Evolutionary conservation across 2,797 vertebrate species (phyloP).

Genomic region (Geotrypetes seraphini): DNA sequence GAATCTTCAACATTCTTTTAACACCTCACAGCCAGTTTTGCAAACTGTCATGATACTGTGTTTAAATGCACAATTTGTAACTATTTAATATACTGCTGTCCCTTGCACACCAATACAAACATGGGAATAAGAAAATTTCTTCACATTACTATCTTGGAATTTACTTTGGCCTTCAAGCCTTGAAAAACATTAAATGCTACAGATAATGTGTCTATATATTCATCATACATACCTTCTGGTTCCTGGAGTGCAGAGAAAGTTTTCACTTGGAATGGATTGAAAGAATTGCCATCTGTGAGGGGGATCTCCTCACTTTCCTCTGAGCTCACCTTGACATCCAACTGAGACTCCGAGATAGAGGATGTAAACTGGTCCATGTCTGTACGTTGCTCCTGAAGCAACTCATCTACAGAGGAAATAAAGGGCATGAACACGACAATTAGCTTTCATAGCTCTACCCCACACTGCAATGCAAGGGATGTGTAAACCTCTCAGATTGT

Average conservation of each 20-base stretch:
- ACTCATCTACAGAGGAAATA: conserved; percentile 61
- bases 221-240: conserved; percentile 82
- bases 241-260: conserved; percentile 77
- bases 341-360: conserved; percentile 82
- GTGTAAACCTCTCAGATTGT: neutral
- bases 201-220: no score
- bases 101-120: no score
- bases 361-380: conserved; percentile 93
- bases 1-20: no score
- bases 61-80: no score
- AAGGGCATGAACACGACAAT: neutral
- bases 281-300: conserved; percentile 65
- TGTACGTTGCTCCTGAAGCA: conserved; percentile 84
- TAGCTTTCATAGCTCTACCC: neutral
- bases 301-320: conserved; percentile 81
- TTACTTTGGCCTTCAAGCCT: no score
- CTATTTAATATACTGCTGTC: no score
- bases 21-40: no score
- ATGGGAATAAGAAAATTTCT: no score
- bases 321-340: conserved; percentile 80
- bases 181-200: no score
- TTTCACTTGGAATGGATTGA: conserved; percentile 82
- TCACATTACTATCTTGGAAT: no score
- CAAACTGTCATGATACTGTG: no score
- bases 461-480: neutral